Evolutionary conservation across 1,140 invertebrate genomes (phyloP), one percentile per base, ranked within the genome.

Genomic region (Colletes gigas): DNA sequence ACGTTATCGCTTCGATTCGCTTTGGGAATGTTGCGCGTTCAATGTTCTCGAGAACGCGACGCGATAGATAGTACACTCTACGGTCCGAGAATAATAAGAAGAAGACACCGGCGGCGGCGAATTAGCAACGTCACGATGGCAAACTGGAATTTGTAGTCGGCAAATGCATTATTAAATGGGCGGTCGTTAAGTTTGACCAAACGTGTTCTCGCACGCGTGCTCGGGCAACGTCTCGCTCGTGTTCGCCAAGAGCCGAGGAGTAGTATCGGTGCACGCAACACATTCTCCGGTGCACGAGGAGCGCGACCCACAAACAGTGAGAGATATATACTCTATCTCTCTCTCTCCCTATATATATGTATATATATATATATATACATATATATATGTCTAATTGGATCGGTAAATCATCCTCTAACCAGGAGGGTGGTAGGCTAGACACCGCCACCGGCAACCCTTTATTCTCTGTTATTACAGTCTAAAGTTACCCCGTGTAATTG

Each of bases 401-500:
- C 93, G 91, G 92, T 93, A 93, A 93, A 93, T 93, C 93, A 93
- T 93, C 92, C 92, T 89, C 91, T 92, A 92, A 91, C 89, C 91
- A 91, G 92, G 88, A 91, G 89, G 89, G 84, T 89, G 88, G 91
- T 88, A 91, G 91, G 80, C 90, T 83, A 91, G 89, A 88, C 88
- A 85, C 86, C 84, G 86, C 86, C 85, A 89, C 88, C 82, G 87
- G 87, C 91, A 93, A 93, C 92, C 93, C 93, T 93, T 93, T 93
- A 93, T 93, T 93, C 91, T 88, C 90, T 91, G 92, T 93, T 93
- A 93, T 93, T 93, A 93, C 92, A 90, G 92, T 93, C 92, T 93
- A 93, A 93, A 93, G 93, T 93, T 93, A 93, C 93, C 92, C 92
- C 90, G 91, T 92, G 92, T 93, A 93, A 93, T 93, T 93, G 92